Evolutionary conservation across 2,888 invertebrate species (phyloP), one percentile per base, ranked within the genome.

Genomic region (Anthrax anthrax): DNA sequence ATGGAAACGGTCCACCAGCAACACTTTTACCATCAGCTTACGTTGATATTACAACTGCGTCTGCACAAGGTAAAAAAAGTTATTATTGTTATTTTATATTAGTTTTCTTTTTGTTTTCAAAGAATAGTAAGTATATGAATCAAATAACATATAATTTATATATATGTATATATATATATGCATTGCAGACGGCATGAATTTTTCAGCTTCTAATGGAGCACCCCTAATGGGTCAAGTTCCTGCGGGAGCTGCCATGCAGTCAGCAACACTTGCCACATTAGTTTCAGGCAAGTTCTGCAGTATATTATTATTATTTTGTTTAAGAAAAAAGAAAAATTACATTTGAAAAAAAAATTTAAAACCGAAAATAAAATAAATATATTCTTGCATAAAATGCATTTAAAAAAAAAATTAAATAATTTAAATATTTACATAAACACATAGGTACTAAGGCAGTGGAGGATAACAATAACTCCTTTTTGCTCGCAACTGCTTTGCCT

Each of bases 131-230:
- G 32, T 23, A 42, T 18, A 36, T 36, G 19, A 12, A 14, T 12
- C 16, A 14, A 14, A 13, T 34, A 14, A 18, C 19, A 37, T 36
- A 38, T 34, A 43, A 18, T 36, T 18, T 37, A 18, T 18, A 10
- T 5, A 29, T 10, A 19, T 18, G 16, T 18, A 39, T 16, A 36
- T 29, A 36, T 37, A 47, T 38, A 66, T 64, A 48, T 64, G 62
- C 59, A 61, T 59, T 54, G 55, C 63, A 48, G 57, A 64, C 53
- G 65, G 64, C 56, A 62, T 68, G 58, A 60, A 42, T 47, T 53
- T 53, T 46, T 39, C 50, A 41, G 41, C 52, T 44, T 46, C 52
- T 46, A 51, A 42, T 50, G 49, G 48, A 41, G 48, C 47, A 42
- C 18, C 63, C 38, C 34, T 40, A 67, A 51, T 64, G 70, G 55